A percentile compares a stretch with the other conserved stretches of the same genome.
These are phyloP conservation scores for Drosophila tripunctata DNA, from an alignment of 2,888 invertebrate genomes.

Conservation along the genomic window DNA sequence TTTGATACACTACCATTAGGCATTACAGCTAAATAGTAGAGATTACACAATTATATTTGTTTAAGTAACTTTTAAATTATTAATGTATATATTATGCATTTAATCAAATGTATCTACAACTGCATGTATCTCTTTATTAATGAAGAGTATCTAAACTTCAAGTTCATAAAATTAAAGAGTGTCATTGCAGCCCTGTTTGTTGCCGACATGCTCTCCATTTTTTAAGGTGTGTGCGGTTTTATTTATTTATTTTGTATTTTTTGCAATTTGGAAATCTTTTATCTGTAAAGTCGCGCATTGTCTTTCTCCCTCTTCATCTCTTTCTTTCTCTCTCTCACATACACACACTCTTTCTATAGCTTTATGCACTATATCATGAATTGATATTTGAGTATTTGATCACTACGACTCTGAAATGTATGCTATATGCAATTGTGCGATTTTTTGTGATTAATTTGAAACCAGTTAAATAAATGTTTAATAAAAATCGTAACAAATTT, in stretches of 20 bases:
- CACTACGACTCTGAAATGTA: conserved; percentile 35
- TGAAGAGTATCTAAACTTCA: conserved; percentile 15
- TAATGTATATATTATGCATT: not conserved
- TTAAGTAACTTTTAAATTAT: not conserved
- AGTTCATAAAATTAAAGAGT: too few species aligned
- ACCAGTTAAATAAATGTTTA: not conserved
- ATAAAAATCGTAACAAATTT: not conserved
- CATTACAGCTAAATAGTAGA: not conserved
- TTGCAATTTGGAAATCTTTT: conserved; percentile 43
- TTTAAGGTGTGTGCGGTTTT: conserved; percentile 55
- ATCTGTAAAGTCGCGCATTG: conserved; percentile 21
- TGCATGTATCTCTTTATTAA: not conserved
- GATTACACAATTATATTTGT: too few species aligned
- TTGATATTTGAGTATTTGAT: not conserved
- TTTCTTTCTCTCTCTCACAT: not conserved
- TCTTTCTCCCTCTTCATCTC: not conserved
- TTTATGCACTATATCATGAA: not conserved
- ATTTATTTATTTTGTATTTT: too few species aligned
- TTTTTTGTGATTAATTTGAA: not conserved
- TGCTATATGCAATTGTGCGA: conserved; percentile 28
- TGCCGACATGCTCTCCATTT: conserved; percentile 18
- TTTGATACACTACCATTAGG: conserved; percentile 2
- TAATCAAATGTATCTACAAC: not conserved
- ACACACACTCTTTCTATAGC: not conserved
- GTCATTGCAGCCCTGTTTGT: conserved; percentile 11